phyloP scores from a whole-genome alignment of 2,888 invertebrate genomes.

The Lepidocyrtinus sp. region DNA sequence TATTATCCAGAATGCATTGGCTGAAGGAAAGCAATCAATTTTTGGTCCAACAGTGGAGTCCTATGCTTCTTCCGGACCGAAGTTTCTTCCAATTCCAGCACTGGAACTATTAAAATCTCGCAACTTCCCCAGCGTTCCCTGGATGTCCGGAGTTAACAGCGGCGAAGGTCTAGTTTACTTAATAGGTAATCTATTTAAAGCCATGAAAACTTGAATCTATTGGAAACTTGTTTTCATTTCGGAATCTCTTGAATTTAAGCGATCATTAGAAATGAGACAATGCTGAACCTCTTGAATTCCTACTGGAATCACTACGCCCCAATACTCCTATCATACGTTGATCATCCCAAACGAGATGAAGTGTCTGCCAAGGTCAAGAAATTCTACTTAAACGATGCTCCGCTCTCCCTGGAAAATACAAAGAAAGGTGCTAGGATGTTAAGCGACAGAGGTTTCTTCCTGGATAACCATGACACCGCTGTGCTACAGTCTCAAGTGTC shows the following conservation, averaged over 20 bases:
- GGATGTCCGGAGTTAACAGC: slow-evolving; percentile 60
- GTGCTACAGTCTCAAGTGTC: slow-evolving; percentile 43
- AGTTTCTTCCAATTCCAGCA: slow-evolving; percentile 56
- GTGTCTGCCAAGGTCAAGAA: not conserved
- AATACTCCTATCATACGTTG: not conserved
- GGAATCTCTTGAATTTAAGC: not conserved
- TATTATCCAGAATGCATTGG: slow-evolving; percentile 28
- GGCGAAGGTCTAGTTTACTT: slow-evolving; percentile 62
- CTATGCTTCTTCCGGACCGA: too few species aligned
- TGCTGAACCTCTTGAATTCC: too few species aligned
- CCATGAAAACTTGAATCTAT: too few species aligned
- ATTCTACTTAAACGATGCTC: too few species aligned
- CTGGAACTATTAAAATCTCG: slow-evolving; percentile 49
- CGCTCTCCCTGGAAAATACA: slow-evolving; percentile 36
- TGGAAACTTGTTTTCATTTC: not conserved
- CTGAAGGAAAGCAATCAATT: slow-evolving; percentile 43
- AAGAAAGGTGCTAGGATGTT: slow-evolving; percentile 42
- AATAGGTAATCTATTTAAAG: too few species aligned
- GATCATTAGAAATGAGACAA: not conserved
- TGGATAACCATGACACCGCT: slow-evolving; percentile 46
- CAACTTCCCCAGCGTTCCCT: slow-evolving; percentile 50
- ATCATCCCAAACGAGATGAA: not conserved
- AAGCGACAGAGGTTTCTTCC: slow-evolving; percentile 55
- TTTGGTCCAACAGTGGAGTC: slow-evolving; percentile 53
- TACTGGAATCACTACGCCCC: not conserved